Evolutionary conservation across 2,888 invertebrate genomes (phyloP).

Genomic region (Horisme vitalbata): DNA sequence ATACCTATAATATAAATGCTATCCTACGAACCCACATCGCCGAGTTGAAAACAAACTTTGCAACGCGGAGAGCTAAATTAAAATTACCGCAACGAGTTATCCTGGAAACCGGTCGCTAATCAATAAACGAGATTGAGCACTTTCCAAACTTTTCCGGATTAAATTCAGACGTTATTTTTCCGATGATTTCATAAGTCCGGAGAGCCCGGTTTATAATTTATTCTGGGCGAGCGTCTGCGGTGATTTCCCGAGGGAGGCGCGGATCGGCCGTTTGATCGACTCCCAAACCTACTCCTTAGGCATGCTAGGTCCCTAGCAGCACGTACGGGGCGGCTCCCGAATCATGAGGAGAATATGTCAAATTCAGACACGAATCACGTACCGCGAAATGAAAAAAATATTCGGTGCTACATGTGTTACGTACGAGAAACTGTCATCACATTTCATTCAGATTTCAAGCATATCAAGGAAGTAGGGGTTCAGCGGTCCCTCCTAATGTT

Average conservation of each 20-base stretch:
- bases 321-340: background rate
- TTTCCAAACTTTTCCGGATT: constrained; percentile 19
- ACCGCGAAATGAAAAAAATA: constrained; percentile 19
- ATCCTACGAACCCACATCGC: constrained; percentile 1
- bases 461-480: background rate
- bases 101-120: constrained; percentile 17
- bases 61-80: constrained; percentile 12
- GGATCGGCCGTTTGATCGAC: constrained; percentile 10
- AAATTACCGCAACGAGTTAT: constrained; percentile 21
- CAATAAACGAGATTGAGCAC: constrained; percentile 24
- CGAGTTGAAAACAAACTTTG: constrained; percentile 15
- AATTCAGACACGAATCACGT: constrained; percentile 21
- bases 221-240: constrained; percentile 27
- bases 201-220: constrained; percentile 29
- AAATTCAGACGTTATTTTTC: constrained; percentile 17
- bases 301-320: constrained; percentile 1
- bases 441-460: constrained; percentile 2
- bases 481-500: too few species aligned
- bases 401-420: constrained; percentile 8
- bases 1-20: too few species aligned
- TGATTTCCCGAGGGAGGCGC: constrained; percentile 34
- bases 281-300: constrained; percentile 1
- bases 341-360: constrained; percentile 3
- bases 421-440: constrained; percentile 5
- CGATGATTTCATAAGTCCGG: constrained; percentile 13